Base-by-base conservation (phyloP, 1,140 invertebrate species). In the Papilio polytes region DNA sequence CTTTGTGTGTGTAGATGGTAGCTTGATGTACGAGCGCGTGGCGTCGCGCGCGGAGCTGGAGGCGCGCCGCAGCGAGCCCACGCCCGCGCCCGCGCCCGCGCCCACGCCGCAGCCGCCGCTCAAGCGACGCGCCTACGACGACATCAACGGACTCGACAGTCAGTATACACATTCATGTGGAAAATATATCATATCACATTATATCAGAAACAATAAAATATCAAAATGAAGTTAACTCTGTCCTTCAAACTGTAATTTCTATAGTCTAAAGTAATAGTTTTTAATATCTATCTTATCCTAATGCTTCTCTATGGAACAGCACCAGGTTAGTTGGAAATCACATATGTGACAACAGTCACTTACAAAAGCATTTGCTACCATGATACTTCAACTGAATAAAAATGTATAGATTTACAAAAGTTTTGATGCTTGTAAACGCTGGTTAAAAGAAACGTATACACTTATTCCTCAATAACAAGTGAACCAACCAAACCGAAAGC, bases 141-240 rank as follows among this genome's bases (percentile, higher is more conserved):
- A 99, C 92, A 96, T 98, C 83, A 98, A 99, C 96, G 98, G 98
- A 83, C 96, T 98, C 85, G 98, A 98, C 96, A 97, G 97, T 98
- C 96, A 97, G 96, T 96, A 91, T 80, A 70, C 74, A 48, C 10
- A 12, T 12, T 15, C 13, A 48, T 13, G 2, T 41, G 36, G 0
- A 41, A 41, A 41, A 41, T 8, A n/a, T n/a, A n/a, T 36, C 26
- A 26, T 26, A 36, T 36, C 36, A 36, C 0, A 36, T 36, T 6
- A 36, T 36, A 36, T 36, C 36, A 36, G 36, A 36, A 36, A 36
- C 3, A 3, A 36, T 36, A 3, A 36, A n/a, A n/a, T n/a, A n/a
- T n/a, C n/a, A n/a, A n/a, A 41, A 41, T 41, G 36, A 1, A 8
- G 36, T 41, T 0, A 41, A 41, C 36, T 41, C 6, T 41, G 4